Percentiles rank a stretch among this genome's conserved stretches.
phyloP scores from a whole-genome alignment of 1,140 invertebrate genomes.

The Daktulosphaira vitifoliae region DNA sequence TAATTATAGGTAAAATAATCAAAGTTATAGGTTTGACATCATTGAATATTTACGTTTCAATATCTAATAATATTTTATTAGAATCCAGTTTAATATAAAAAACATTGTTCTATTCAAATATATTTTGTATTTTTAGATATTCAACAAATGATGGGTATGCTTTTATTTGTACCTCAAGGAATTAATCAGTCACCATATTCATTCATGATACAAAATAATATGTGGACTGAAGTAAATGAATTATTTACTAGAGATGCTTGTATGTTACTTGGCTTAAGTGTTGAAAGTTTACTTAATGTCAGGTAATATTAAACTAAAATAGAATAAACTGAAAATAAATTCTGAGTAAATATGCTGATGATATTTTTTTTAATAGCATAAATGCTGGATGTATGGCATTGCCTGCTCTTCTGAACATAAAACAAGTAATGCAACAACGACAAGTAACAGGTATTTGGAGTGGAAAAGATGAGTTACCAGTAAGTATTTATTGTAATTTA shows the following conservation, averaged over 20 bases:
- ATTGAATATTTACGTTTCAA: too few relatives aligned
- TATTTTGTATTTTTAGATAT: too few relatives aligned
- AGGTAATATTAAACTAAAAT: conserved; percentile 51
- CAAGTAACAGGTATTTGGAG: conserved; percentile 92
- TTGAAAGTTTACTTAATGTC: conserved; percentile 70
- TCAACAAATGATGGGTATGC: conserved; percentile 86
- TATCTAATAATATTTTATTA: too few relatives aligned
- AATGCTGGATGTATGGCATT: conserved; percentile 87
- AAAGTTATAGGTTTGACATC: too few relatives aligned
- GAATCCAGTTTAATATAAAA: too few relatives aligned
- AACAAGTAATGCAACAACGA: conserved; percentile 91
- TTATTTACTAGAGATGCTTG: conserved; percentile 90
- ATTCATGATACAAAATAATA: conserved; percentile 63
- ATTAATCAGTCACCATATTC: conserved; percentile 73
- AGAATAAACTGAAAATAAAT: too few relatives aligned
- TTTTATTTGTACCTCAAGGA: conserved; percentile 71
- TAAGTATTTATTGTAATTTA: conserved; percentile 46
- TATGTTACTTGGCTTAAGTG: conserved; percentile 75
- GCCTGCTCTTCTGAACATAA: conserved; percentile 86
- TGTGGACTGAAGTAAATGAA: conserved; percentile 81
- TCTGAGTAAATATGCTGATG: too few relatives aligned
- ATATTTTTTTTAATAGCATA: conserved; percentile 58
- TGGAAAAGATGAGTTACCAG: conserved; percentile 90
- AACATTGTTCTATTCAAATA: too few relatives aligned
- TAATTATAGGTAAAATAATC: too few relatives aligned